Conservation (phyloP, 1,140 invertebrate species). For the Gonatopus flavifemur region DNA sequence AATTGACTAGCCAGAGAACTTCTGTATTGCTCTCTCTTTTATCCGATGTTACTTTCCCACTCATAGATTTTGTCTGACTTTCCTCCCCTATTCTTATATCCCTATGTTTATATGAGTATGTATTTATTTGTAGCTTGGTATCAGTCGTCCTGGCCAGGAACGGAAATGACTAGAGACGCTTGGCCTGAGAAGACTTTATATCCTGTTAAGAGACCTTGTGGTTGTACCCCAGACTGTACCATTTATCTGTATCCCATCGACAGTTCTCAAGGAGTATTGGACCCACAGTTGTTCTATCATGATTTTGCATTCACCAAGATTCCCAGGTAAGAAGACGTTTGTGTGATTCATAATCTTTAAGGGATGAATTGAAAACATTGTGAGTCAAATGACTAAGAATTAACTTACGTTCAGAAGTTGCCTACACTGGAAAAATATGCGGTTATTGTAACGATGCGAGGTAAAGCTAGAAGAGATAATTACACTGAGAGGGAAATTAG, state of each 20-base stretch:
- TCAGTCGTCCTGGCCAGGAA: conserved; percentile 34
- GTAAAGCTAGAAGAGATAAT: too few species aligned
- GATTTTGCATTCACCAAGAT: conserved; percentile 8
- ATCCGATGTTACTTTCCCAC: too few species aligned
- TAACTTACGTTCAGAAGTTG: not conserved
- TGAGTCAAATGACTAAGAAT: conserved; percentile 7
- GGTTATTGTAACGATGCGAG: too few species aligned
- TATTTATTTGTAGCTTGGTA: conserved; percentile 25
- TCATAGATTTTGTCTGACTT: too few species aligned
- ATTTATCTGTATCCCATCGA: conserved; percentile 36
- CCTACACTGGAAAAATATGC: too few species aligned
- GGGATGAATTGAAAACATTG: too few species aligned
- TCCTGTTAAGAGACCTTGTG: conserved; percentile 24
- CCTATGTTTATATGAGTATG: too few species aligned
- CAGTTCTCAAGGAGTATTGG: conserved; percentile 27
- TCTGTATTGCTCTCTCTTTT: too few species aligned
- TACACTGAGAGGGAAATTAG: too few species aligned
- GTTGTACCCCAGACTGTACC: conserved; percentile 38
- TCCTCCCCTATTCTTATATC: too few species aligned
- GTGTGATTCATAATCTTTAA: too few species aligned
- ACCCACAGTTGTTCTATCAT: conserved; percentile 14
- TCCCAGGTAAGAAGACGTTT: conserved; percentile 15
- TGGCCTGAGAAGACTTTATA: not conserved
- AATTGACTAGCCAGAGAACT: too few species aligned
- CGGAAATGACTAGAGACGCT: not conserved